A percentile compares a stretch with the other conserved stretches of the same genome.
Conservation (phyloP, 2,113 vertebrate genomes). For the Chloropsis hardwickii region DNA sequence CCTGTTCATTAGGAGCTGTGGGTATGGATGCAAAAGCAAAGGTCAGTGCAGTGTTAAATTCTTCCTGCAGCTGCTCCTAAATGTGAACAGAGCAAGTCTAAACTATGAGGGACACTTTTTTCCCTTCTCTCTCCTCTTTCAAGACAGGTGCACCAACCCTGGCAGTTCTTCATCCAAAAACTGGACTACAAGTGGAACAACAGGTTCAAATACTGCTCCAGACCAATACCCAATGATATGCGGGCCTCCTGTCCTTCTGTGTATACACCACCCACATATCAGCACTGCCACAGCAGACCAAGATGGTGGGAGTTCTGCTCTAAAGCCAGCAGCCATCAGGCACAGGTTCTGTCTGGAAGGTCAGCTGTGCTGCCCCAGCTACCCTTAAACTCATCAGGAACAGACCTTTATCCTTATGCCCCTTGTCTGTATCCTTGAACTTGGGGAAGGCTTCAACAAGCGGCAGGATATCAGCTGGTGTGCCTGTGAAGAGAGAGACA, state of each 20-base stretch:
- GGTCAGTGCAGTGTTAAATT: rapidly evolving
- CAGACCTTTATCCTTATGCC: constrained; percentile 70
- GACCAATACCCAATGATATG: not conserved
- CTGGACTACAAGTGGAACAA: not conserved
- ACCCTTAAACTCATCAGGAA: not conserved
- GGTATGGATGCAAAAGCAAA: not conserved
- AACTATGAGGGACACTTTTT: not conserved
- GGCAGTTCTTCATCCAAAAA: not conserved
- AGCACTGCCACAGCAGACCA: not conserved
- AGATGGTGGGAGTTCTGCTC: not conserved
- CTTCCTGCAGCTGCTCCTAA: not conserved
- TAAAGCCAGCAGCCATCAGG: not conserved
- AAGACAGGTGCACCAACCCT: not conserved
- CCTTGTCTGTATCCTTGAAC: constrained; percentile 27
- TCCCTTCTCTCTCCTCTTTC: not conserved
- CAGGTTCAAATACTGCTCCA: not conserved
- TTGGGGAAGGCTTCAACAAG: constrained; percentile 78
- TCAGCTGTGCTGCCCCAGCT: not conserved
- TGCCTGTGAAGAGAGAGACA: constrained; percentile 70
- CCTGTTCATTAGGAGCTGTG: constrained; percentile 26
- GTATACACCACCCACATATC: not conserved
- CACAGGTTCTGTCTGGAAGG: not conserved
- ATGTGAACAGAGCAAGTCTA: not conserved
- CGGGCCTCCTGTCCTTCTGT: not conserved
- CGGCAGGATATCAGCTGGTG: constrained; percentile 85